These are phyloP conservation scores for roundworm (Caenorhabditis elegans) DNA, from an alignment of 1,140 invertebrate genomes.

Conservation along the genomic window WBcel235 BX284606.5:16267501-16268000, in stretches of 20 bases:
- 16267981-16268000: slow-evolving; percentile 9
- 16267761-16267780: neutral
- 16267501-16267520: slow-evolving; percentile 9
- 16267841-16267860: too few species aligned
- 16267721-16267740: too few species aligned
- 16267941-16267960: slow-evolving; percentile 5
- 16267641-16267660: slow-evolving; percentile 64
- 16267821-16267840: too few species aligned
- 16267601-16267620: slow-evolving; percentile 65
- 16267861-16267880: too few species aligned
- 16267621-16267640: slow-evolving; percentile 61
- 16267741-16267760: too few species aligned
- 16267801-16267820: too few species aligned
- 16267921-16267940: neutral
- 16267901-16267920: too few species aligned
- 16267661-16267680: slow-evolving; percentile 63
- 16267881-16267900: neutral
- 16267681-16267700: slow-evolving; percentile 56
- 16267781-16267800: too few species aligned
- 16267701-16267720: slow-evolving; percentile 62
- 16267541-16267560: neutral
- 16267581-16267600: slow-evolving; percentile 54
- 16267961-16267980: neutral
- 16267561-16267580: neutral
- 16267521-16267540: slow-evolving; percentile 7